Percentiles rank a stretch among this genome's conserved stretches.
phyloP scores from a whole-genome alignment of 2,113 vertebrate genomes.

The Semicossyphus pulcher region DNA sequence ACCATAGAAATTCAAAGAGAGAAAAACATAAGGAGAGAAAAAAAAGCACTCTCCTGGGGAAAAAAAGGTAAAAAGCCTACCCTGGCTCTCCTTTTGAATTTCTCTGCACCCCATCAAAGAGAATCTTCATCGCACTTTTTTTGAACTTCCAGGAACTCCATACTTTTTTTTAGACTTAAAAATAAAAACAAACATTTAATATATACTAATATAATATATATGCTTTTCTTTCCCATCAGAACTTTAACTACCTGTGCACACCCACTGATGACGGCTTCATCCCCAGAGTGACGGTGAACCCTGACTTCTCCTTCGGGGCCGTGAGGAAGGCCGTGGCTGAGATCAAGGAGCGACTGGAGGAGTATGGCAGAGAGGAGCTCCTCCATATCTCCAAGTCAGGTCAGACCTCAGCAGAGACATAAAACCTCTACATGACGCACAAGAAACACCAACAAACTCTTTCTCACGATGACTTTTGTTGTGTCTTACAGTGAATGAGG shows the following conservation, averaged over 20 bases:
- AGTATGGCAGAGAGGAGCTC: conserved; percentile 83
- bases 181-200: too few species aligned
- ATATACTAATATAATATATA: too few species aligned
- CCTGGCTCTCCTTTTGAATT: too few species aligned
- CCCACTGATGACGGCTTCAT: conserved; percentile 85
- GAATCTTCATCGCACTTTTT: too few species aligned
- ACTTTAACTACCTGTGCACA: conserved; percentile 87
- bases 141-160: too few species aligned
- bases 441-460: background rate
- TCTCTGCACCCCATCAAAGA: too few species aligned
- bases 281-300: conserved; percentile 83
- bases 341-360: conserved; percentile 85
- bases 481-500: conserved; percentile 80
- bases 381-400: conserved; percentile 85
- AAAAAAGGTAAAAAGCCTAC: too few species aligned
- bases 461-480: too few species aligned
- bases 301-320: conserved; percentile 83
- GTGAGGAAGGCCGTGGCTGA: conserved; percentile 85
- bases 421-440: background rate
- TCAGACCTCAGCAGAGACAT: conserved; percentile 43
- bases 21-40: too few species aligned
- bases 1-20: too few species aligned
- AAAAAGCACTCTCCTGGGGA: too few species aligned
- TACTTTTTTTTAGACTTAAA: too few species aligned
- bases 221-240: conserved; percentile 74